Base-by-base conservation (phyloP, 2,113 vertebrate genomes). In the Gobiocypris rarus region DNA sequence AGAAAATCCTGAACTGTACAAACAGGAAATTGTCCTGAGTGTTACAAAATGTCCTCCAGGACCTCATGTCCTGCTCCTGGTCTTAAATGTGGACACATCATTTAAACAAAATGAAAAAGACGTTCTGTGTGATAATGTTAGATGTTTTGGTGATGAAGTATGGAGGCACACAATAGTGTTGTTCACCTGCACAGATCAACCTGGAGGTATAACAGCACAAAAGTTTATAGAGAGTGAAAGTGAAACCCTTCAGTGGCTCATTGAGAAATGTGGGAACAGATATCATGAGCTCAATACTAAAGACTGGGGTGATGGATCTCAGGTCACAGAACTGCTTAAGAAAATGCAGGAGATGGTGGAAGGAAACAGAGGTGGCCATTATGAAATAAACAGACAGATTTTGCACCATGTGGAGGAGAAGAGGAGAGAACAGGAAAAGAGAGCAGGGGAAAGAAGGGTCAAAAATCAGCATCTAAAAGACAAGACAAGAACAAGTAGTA, bases 311-410 rank as follows among this genome's bases (percentile, higher is more conserved):
- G 71, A 74, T 28, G 24, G 71, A 74, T 50, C n/a, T 74, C 71
- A 74, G 45, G 24, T 74, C 43, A 74, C 43, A 74, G 41, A 73
- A 73, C n/a, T 73, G 70, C 22, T 73, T 8, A 26, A 48, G n/a
- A 73, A 73, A 73, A 73, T 74, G 9, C 11, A 50, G 13, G 15
- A 74, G 6, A 50, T 74, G n/a, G 71, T 74, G 71, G n/a, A 74
- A 9, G 24, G 3, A 9, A 74, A 74, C 45, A 50, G 43, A 48
- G 70, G 43, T 1, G 6, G n/a, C 14, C 1, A 74, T 74, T 74
- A 28, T 74, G n/a, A 74, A 74, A 74, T 74, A 17, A 1, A 28
- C n/a, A 50, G 24, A 74, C 1, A 74, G 5, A 74, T 24, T 26
- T 28, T 50, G 2, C 43, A 74, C 0, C 0, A 2, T 4, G 11